Evolutionary conservation across 1,140 invertebrate genomes (phyloP), one percentile per base, ranked within the genome.

Genomic region (Eriosoma lanigerum): DNA sequence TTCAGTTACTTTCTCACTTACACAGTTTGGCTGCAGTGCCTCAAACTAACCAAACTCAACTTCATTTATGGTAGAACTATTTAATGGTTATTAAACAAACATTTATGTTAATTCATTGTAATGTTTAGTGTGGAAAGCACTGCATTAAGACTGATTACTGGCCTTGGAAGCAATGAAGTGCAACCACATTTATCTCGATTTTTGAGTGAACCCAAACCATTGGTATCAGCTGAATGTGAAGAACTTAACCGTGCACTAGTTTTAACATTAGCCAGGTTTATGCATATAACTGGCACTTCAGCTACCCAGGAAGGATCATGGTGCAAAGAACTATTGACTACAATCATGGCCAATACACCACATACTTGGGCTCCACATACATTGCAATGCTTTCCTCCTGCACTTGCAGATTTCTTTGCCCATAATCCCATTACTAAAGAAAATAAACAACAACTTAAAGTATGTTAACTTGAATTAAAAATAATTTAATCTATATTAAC

Each of bases 351-450:
- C 83, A 94, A 94, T 84, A 98, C 96, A 0, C 96, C 96, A 0
- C 96, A 97, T 86, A 92, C 92, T 73, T 98, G 96, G 96, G 93
- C 96, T 0, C 91, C 92, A 82, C 95, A 97, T 84, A 98, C 96
- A 0, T 86, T 98, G 1, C 90, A 93, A 81, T 97, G 94, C 84
- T 98, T 98, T 84, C 96, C 97, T 0, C 90, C 92, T 0, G 92
- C 93, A 9, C 87, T 98, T 0, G 91, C 91, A 32, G 96, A 98
- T 82, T 98, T 97, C 84, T 94, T 92, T 84, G 89, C 90, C 73
- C 91, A 94, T 85, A 94, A 94, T 85, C 90, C 90, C 82, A 90
- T 93, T n/a, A 90, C 91, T 0, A 91, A 93, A 84, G 96, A 97
- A 84, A 95, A 96, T 83, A 97, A 96, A 84, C 92, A 93, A 84